Conservation (phyloP, 2,888 invertebrate species). For the Dioctria rufipes region DNA sequence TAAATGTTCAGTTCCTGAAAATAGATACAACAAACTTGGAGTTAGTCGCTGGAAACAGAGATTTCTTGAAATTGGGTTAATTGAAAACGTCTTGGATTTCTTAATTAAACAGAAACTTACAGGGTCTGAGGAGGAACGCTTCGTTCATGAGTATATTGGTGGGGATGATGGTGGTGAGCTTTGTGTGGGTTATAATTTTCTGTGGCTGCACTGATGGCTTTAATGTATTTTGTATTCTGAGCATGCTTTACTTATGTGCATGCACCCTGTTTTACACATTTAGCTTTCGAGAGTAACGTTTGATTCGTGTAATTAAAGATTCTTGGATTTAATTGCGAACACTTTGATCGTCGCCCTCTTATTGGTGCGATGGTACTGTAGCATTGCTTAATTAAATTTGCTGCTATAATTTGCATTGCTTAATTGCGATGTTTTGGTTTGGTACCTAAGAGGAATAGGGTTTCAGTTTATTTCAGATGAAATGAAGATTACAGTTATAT, state of each 20-base stretch:
- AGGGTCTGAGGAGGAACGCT: not conserved
- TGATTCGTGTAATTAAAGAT: conserved; percentile 38
- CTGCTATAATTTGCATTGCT: no score
- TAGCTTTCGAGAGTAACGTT: conserved; percentile 11
- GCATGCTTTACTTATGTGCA: conserved; percentile 8
- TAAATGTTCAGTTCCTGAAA: not conserved
- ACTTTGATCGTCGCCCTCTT: not conserved
- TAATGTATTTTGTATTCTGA: conserved; percentile 14
- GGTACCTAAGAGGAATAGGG: no score
- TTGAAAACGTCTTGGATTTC: conserved; percentile 32
- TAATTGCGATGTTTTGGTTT: no score
- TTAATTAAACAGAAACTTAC: conserved; percentile 39
- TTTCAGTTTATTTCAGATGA: no score
- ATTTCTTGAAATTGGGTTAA: conserved; percentile 37
- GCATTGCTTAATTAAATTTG: no score
- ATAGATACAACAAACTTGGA: not conserved
- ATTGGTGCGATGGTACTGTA: not conserved
- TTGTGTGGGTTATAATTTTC: conserved; percentile 7
- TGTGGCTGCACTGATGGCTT: not conserved
- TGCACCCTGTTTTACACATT: conserved; percentile 7
- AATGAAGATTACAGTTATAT: no score
- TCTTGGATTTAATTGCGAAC: conserved; percentile 22
- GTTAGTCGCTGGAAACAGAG: not conserved
- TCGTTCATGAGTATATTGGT: not conserved
- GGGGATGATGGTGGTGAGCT: not conserved